Conservation (phyloP, 2,797 vertebrate genomes). For the Champsocephalus gunnari region DNA sequence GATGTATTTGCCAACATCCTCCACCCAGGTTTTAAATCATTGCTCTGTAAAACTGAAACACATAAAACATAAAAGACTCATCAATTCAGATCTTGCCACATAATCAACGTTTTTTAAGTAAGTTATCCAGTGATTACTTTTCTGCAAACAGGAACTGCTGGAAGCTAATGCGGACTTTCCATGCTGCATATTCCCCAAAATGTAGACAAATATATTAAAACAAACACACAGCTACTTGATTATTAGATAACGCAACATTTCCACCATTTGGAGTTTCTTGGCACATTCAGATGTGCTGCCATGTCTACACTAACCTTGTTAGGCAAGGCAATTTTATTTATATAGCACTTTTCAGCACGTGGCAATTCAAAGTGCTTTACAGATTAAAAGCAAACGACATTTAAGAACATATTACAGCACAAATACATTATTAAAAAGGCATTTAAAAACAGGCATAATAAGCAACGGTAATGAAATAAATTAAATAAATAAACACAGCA, state of each 20-base stretch:
- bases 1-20: neutral
- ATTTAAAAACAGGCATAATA: too few species aligned
- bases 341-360: too few species aligned
- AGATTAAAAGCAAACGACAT: too few species aligned
- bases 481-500: too few species aligned
- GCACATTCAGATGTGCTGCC: neutral
- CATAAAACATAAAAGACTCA: neutral
- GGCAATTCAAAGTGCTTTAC: too few species aligned
- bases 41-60: neutral
- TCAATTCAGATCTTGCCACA: neutral
- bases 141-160: neutral
- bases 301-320: slow-evolving; percentile 4
- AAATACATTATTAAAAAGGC: too few species aligned
- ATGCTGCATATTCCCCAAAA: neutral
- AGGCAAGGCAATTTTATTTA: too few species aligned
- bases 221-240: neutral
- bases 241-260: neutral
- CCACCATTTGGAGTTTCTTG: slow-evolving; percentile 11
- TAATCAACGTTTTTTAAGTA: neutral
- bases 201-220: neutral
- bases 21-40: neutral
- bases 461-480: too few species aligned
- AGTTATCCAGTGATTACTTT: neutral
- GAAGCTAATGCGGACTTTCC: neutral
- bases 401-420: too few species aligned